Percentiles rank a stretch among this genome's conserved stretches.
These are phyloP conservation scores for Elephantulus edwardii DNA, from an alignment of 2,113 vertebrate species.

Conservation along the genomic window DNA sequence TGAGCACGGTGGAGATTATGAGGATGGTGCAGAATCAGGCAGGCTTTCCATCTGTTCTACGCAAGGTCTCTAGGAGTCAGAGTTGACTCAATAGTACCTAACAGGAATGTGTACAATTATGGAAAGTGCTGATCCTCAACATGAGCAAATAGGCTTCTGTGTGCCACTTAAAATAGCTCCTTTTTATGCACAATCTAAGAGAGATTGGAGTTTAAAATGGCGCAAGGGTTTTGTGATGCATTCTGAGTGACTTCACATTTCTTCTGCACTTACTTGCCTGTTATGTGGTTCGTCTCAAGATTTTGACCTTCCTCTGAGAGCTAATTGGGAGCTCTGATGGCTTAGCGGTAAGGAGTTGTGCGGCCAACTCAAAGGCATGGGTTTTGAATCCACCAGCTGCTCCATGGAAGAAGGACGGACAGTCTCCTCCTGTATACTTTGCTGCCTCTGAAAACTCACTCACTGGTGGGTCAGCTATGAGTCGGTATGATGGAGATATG, in stretches of 20 bases:
- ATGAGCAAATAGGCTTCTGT: conserved; percentile 38
- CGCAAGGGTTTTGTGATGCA: conserved; percentile 28
- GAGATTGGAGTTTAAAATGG: conserved; percentile 49
- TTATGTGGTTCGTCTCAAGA: background rate
- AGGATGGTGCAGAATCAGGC: no score
- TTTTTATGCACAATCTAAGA: conserved; percentile 52
- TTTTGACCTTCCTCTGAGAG: conserved; percentile 14
- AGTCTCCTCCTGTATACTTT: no score
- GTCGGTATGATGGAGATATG: background rate
- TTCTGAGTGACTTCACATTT: conserved; percentile 25
- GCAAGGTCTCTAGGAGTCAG: no score
- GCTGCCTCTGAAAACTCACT: no score
- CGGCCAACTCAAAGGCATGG: background rate
- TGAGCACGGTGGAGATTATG: no score
- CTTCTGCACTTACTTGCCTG: conserved; percentile 2
- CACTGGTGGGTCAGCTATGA: conserved; percentile 10
- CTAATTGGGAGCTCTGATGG: no score
- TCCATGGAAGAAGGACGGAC: no score
- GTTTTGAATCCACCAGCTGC: no score
- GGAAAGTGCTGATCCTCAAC: background rate
- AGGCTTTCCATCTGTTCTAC: no score
- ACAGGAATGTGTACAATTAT: conserved; percentile 1
- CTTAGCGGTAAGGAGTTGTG: no score
- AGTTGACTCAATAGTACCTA: no score
- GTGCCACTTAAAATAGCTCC: conserved; percentile 31